Evolutionary conservation across 1,140 invertebrate species (phyloP).

Genomic region (Drosophila melanica): DNA sequence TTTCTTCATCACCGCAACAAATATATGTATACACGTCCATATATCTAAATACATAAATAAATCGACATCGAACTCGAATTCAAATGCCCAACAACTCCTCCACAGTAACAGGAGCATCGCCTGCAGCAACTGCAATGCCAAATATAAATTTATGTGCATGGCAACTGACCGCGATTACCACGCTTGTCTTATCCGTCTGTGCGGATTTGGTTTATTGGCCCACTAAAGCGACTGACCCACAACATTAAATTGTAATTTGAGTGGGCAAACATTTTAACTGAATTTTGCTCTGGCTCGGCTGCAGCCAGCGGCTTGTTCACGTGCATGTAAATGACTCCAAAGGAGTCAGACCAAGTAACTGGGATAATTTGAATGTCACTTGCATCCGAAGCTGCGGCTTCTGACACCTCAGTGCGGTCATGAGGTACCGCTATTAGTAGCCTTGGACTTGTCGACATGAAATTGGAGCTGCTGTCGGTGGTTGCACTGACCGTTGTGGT

Average conservation of each 20-base stretch:
- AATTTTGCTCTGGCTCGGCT: conserved; percentile 48
- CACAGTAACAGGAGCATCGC: conserved; percentile 26
- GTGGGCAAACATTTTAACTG: conserved; percentile 79
- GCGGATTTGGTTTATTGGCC: conserved; percentile 74
- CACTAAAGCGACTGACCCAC: conserved; percentile 78
- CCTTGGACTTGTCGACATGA: conserved; percentile 30
- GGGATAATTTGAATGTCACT: conserved; percentile 66
- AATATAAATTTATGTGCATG: conserved; percentile 74
- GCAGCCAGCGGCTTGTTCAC: conserved; percentile 9
- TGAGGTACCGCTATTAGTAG: conserved; percentile 25
- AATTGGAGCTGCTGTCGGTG: conserved; percentile 36
- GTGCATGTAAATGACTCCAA: conserved; percentile 50
- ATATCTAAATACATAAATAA: conserved; percentile 66
- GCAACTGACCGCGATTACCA: conserved; percentile 51
- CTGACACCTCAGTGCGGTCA: conserved; percentile 63
- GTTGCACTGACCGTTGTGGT: conserved; percentile 32
- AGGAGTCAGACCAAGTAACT: conserved; percentile 37
- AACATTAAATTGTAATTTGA: conserved; percentile 82
- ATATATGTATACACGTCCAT: conserved; percentile 56
- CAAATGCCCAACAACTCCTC: conserved; percentile 46
- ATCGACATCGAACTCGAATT: conserved; percentile 58
- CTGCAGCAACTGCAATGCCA: conserved; percentile 49
- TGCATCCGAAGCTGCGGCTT: conserved; percentile 57
- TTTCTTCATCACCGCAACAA: conserved; percentile 12
- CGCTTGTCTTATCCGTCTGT: conserved; percentile 52